phyloP scores from a whole-genome alignment of 2,888 invertebrate genomes.

The Gandaritis pyraliata region DNA sequence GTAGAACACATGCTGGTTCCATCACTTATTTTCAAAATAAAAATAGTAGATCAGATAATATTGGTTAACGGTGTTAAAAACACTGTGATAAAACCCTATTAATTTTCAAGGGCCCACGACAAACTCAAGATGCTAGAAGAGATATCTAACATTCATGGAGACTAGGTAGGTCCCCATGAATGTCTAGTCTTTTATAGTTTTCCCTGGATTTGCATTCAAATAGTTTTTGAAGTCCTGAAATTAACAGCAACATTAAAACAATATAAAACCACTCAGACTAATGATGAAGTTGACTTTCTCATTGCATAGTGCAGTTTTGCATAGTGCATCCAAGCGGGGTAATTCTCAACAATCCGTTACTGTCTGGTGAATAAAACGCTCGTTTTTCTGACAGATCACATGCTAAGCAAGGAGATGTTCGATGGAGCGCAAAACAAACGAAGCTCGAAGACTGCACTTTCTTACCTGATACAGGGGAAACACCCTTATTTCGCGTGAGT shows the following conservation, averaged over 20 bases:
- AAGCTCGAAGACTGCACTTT: slow-evolving; percentile 71
- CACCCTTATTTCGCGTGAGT: slow-evolving; percentile 67
- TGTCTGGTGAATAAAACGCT: slow-evolving; percentile 33
- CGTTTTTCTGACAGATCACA: slow-evolving; percentile 57
- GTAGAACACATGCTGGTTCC: too few relatives aligned
- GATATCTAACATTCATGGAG: too few relatives aligned
- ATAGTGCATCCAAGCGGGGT: slow-evolving; percentile 26
- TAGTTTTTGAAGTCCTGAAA: background rate
- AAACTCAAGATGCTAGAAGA: too few relatives aligned
- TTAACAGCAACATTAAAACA: background rate
- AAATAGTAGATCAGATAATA: too few relatives aligned
- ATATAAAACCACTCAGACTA: slow-evolving; percentile 21
- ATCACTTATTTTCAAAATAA: too few relatives aligned
- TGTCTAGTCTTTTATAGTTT: too few relatives aligned
- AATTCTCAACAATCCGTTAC: slow-evolving; percentile 22
- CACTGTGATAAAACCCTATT: too few relatives aligned
- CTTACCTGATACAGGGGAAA: slow-evolving; percentile 70
- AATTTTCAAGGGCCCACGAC: too few relatives aligned
- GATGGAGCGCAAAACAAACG: slow-evolving; percentile 57
- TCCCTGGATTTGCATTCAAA: too few relatives aligned
- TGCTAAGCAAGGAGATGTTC: slow-evolving; percentile 67
- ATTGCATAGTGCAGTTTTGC: slow-evolving; percentile 27
- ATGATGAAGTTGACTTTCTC: slow-evolving; percentile 21
- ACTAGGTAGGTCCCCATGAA: too few relatives aligned
- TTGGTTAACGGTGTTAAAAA: too few relatives aligned